Conservation (phyloP, 2,888 invertebrate species). For the Drosophila austrosaltans region DNA sequence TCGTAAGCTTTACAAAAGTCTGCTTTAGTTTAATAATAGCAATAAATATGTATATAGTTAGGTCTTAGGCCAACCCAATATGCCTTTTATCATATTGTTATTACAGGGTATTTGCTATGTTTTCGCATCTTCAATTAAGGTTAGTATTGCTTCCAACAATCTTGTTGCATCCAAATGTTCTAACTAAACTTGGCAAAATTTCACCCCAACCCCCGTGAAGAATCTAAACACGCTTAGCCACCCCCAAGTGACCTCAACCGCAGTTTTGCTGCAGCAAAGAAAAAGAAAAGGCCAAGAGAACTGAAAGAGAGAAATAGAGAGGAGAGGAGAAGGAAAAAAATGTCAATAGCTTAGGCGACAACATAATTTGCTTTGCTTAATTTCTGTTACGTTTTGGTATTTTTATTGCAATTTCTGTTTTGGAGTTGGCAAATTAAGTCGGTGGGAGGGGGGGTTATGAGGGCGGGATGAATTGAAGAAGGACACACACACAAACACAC, state of each 20-base stretch:
- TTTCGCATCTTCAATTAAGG: not conserved
- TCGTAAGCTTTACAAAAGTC: too few species aligned
- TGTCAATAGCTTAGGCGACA: slow-evolving; percentile 64
- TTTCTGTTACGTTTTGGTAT: slow-evolving; percentile 77
- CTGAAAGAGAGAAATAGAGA: slow-evolving; percentile 14
- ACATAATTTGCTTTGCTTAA: slow-evolving; percentile 78
- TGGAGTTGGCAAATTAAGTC: slow-evolving; percentile 37
- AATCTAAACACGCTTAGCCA: not conserved
- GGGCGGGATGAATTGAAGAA: too few species aligned
- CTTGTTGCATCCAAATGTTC: slow-evolving; percentile 10
- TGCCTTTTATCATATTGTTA: not conserved
- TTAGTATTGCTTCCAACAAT: not conserved
- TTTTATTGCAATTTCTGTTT: slow-evolving; percentile 78
- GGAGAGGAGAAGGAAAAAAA: slow-evolving; percentile 49
- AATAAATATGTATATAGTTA: too few species aligned
- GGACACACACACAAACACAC: not conserved
- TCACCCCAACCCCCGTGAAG: not conserved
- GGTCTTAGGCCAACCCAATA: not conserved
- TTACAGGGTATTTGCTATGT: not conserved
- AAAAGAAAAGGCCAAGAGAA: not conserved
- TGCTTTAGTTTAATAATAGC: too few species aligned
- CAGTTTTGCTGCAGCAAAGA: slow-evolving; percentile 15
- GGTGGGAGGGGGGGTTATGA: too few species aligned
- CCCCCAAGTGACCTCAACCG: slow-evolving; percentile 39
- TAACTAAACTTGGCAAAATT: slow-evolving; percentile 3